Percentiles rank a stretch among this genome's conserved stretches.
phyloP scores from a whole-genome alignment of 2,888 invertebrate species.

The Tolmerus cingulatus region DNA sequence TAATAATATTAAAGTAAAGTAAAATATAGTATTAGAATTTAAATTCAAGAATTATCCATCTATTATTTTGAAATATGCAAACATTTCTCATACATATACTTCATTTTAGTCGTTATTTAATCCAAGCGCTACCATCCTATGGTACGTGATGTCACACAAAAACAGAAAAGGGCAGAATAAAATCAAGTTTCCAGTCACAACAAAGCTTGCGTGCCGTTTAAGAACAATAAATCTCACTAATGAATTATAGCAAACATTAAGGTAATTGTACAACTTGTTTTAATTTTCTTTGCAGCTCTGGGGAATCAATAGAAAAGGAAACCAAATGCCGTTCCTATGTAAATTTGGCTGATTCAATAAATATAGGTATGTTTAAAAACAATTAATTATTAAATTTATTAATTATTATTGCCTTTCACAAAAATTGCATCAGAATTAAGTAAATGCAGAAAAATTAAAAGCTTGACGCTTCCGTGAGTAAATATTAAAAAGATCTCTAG shows the following conservation, averaged over 20 bases:
- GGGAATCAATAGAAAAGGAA: neutral
- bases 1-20: too few species aligned
- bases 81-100: neutral
- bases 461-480: neutral
- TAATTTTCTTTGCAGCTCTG: neutral
- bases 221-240: neutral
- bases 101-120: neutral
- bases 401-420: neutral
- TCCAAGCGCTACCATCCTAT: neutral
- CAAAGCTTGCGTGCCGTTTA: neutral
- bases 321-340: neutral
- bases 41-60: neutral
- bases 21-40: too few species aligned
- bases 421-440: neutral
- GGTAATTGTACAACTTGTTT: neutral
- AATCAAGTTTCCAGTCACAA: neutral
- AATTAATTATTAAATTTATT: neutral
- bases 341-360: neutral
- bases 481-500: neutral
- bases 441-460: neutral
- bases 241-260: neutral
- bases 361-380: neutral
- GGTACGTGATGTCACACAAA: neutral
- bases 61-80: neutral
- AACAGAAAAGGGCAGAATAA: neutral